A percentile compares a stretch with the other conserved stretches of the same genome.
These are phyloP conservation scores for Mactromeris polynyma DNA, from an alignment of 2,888 invertebrate genomes.

Conservation along the genomic window DNA sequence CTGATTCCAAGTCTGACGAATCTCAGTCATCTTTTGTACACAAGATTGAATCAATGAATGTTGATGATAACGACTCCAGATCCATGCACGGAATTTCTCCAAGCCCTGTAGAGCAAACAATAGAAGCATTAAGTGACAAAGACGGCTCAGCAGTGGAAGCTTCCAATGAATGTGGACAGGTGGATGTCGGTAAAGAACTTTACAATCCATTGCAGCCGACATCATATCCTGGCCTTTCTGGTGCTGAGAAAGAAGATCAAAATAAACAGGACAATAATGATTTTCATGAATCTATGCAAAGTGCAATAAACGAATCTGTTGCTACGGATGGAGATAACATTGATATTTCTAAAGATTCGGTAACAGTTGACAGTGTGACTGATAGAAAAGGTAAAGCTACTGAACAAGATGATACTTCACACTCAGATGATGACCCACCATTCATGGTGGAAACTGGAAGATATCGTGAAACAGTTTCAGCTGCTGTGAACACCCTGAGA, in stretches of 20 bases:
- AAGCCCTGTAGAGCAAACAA: neutral
- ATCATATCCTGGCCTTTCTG: constrained; percentile 26
- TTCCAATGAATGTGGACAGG: neutral
- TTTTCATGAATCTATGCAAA: neutral
- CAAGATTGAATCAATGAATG: constrained; percentile 55
- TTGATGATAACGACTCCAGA: constrained; percentile 41
- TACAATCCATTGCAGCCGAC: constrained; percentile 60
- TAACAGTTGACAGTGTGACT: neutral
- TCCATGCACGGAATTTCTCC: neutral
- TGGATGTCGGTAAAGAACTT: neutral
- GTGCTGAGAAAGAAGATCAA: neutral
- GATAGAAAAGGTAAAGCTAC: neutral
- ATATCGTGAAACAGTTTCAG: constrained; percentile 48
- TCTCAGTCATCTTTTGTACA: constrained; percentile 56
- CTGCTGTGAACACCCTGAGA: constrained; percentile 59
- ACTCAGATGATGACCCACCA: constrained; percentile 29
- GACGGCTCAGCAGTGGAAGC: neutral
- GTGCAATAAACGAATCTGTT: neutral
- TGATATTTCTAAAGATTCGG: neutral
- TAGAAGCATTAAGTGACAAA: neutral
- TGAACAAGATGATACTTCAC: neutral
- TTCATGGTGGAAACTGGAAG: constrained; percentile 26
- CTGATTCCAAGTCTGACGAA: constrained; percentile 55
- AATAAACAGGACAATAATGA: neutral
- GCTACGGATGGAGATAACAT: neutral